These are phyloP conservation scores for Octopus sinensis DNA, from an alignment of 1,140 invertebrate genomes.

Conservation along the genomic window DNA sequence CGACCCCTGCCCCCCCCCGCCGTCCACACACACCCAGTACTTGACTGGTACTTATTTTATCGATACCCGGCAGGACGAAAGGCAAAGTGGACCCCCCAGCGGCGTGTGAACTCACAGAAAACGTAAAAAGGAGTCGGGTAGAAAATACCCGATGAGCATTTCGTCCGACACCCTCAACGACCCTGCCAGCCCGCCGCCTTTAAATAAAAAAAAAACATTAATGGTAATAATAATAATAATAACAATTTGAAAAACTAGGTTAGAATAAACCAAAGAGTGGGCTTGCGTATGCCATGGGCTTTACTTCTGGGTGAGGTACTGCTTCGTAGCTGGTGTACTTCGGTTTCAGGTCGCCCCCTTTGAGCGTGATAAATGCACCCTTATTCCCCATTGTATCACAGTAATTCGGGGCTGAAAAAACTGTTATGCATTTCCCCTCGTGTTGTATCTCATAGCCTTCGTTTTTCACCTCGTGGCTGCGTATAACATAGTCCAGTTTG, in stretches of 20 bases:
- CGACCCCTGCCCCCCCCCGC: too few species aligned
- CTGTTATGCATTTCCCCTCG: constrained; percentile 67
- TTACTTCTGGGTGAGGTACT: constrained; percentile 95
- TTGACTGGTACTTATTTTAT: too few species aligned
- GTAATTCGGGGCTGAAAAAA: constrained; percentile 92
- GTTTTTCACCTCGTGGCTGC: constrained; percentile 97
- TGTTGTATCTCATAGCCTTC: constrained; percentile 93
- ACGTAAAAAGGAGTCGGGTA: too few species aligned
- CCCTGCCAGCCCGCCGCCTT: too few species aligned
- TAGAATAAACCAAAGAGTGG: constrained; percentile 52
- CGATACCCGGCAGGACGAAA: too few species aligned
- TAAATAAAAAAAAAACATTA: too few species aligned
- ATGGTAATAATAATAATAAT: too few species aligned
- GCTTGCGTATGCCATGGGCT: constrained; percentile 89
- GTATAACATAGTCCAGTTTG: constrained; percentile 86
- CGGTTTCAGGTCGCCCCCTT: constrained; percentile 82
- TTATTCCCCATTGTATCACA: constrained; percentile 99
- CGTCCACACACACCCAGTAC: too few species aligned
- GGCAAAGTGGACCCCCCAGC: too few species aligned
- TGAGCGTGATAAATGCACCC: constrained; percentile 92
- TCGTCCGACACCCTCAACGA: too few species aligned
- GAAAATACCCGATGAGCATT: too few species aligned
- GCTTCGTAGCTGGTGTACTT: constrained; percentile 88
- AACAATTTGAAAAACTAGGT: neutral
- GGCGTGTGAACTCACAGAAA: too few species aligned